Conservation (phyloP, 2,888 invertebrate species). For the Lapara coniferarum region DNA sequence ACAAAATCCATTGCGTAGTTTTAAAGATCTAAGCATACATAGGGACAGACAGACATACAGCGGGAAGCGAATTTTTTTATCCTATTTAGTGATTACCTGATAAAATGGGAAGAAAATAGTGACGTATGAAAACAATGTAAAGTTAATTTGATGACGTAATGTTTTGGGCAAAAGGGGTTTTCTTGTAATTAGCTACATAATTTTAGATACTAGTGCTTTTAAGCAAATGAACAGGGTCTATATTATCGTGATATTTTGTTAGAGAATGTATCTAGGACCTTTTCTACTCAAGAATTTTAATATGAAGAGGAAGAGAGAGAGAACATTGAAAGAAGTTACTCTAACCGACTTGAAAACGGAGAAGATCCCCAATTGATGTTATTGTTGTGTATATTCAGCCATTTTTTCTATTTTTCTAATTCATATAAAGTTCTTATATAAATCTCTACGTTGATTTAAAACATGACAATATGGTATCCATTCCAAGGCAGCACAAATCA, state of each 20-base stretch:
- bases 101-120: conserved; percentile 4
- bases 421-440: not conserved
- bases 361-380: too few species aligned
- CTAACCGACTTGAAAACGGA: not conserved
- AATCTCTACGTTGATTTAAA: not conserved
- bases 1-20: too few species aligned
- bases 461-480: not conserved
- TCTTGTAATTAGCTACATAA: not conserved
- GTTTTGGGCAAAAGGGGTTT: not conserved
- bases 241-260: not conserved
- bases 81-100: too few species aligned
- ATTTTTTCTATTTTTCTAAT: too few species aligned
- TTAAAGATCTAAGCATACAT: too few species aligned
- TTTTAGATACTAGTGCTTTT: not conserved
- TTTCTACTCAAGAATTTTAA: not conserved
- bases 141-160: conserved; percentile 3
- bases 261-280: not conserved
- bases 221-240: not conserved
- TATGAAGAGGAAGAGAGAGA: too few species aligned
- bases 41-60: too few species aligned
- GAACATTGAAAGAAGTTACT: too few species aligned
- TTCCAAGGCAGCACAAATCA: not conserved
- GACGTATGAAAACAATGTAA: not conserved
- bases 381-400: too few species aligned
- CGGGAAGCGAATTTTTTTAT: too few species aligned